Evolutionary conservation across 2,888 invertebrate species (phyloP).

Genomic region (Polydrusus cervinus): DNA sequence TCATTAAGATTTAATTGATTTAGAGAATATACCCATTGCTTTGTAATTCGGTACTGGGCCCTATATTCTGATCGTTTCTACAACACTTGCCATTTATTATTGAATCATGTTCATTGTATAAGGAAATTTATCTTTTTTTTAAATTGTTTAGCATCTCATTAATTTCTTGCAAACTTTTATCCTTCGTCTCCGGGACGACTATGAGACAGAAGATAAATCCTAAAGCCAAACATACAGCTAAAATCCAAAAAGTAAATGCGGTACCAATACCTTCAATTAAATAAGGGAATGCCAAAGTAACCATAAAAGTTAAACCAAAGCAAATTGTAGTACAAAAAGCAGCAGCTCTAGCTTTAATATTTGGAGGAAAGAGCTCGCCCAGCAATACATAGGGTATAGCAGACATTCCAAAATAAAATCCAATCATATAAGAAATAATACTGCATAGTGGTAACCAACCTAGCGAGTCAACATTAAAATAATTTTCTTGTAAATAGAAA

Average conservation of each 20-base stretch:
- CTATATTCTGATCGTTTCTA: no score
- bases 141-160: constrained; percentile 11
- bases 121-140: no score
- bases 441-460: constrained; percentile 82
- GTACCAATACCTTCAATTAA: constrained; percentile 76
- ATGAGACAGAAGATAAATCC: constrained; percentile 83
- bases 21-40: no score
- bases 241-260: constrained; percentile 82
- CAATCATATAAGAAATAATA: constrained; percentile 81
- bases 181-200: constrained; percentile 89
- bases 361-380: constrained; percentile 86
- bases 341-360: constrained; percentile 83
- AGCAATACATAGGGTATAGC: constrained; percentile 87
- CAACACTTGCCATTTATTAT: no score
- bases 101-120: no score
- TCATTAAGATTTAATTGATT: no score
- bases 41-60: no score
- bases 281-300: constrained; percentile 81
- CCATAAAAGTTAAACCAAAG: constrained; percentile 83
- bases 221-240: constrained; percentile 76
- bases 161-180: constrained; percentile 41
- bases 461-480: constrained; percentile 71
- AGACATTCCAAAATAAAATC: constrained; percentile 84
- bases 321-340: constrained; percentile 84
- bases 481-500: constrained; percentile 66